A percentile compares a stretch with the other conserved stretches of the same genome.
These are phyloP conservation scores for Menidia beryllina DNA, from an alignment of 2,113 vertebrate species.

Conservation along the genomic window DNA sequence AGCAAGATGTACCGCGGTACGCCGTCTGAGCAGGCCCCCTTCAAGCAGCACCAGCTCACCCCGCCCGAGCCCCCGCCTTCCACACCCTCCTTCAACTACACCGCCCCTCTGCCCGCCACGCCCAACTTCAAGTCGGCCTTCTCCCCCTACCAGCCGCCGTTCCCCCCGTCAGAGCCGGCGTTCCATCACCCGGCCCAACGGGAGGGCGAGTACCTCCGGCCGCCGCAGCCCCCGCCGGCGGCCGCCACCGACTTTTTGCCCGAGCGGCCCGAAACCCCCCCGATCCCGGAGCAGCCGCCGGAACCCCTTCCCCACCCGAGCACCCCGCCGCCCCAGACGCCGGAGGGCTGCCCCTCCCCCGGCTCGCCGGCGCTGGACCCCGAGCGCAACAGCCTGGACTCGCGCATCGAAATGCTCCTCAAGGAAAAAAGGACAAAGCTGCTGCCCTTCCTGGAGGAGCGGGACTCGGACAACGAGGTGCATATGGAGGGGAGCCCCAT, in stretches of 20 bases:
- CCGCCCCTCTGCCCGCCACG: conserved; percentile 83
- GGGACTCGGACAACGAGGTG: conserved; percentile 91
- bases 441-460: conserved; percentile 91
- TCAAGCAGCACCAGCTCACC: conserved; percentile 88
- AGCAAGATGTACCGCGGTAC: conserved; percentile 81
- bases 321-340: conserved; percentile 85
- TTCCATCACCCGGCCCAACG: conserved; percentile 84
- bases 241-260: conserved; percentile 81
- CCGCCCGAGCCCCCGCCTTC: conserved; percentile 79
- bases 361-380: conserved; percentile 89
- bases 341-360: conserved; percentile 89
- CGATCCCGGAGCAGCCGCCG: conserved; percentile 87
- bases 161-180: conserved; percentile 84
- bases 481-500: conserved; percentile 97
- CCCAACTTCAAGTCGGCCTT: conserved; percentile 90
- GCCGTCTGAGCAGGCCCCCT: conserved; percentile 81
- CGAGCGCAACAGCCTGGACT: conserved; percentile 95
- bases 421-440: conserved; percentile 96
- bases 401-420: conserved; percentile 97
- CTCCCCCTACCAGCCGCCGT: conserved; percentile 91
- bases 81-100: conserved; percentile 78
- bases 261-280: conserved; percentile 87
- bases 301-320: conserved; percentile 80
- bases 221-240: conserved; percentile 76
- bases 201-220: conserved; percentile 88